Percentiles rank a stretch among this genome's conserved stretches.
Conservation (phyloP, 2,113 vertebrate species). For the Solenodon paradoxus region DNA sequence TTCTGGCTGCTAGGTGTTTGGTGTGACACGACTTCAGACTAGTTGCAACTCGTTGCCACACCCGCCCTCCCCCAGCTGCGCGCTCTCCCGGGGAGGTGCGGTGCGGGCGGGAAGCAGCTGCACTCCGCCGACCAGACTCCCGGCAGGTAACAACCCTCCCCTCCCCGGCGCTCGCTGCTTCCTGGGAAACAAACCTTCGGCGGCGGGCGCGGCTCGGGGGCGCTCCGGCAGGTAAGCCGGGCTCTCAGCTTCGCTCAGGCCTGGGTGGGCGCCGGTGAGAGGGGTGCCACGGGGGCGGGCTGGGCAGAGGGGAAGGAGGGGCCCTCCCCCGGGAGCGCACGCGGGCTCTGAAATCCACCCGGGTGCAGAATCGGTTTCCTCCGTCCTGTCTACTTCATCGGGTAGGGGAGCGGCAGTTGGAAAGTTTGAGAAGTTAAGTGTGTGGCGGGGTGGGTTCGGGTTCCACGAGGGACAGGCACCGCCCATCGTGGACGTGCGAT, state of each 20-base stretch:
- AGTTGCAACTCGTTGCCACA: conserved; percentile 90
- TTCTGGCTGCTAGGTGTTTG: conserved; percentile 77
- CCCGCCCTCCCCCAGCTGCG: conserved; percentile 79
- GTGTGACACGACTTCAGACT: conserved; percentile 79
- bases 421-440: conserved; percentile 34
- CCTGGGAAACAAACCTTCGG: conserved; percentile 27
- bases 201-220: background rate
- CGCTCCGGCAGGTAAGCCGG: background rate
- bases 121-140: conserved; percentile 37
- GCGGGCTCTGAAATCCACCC: fast-evolving
- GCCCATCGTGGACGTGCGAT: background rate
- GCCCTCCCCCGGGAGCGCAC: fast-evolving
- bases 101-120: background rate
- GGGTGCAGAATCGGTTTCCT: background rate
- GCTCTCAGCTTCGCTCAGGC: background rate
- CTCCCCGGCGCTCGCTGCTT: background rate
- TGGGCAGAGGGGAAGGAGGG: background rate
- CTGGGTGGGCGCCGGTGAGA: fast-evolving
- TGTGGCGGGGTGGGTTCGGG: background rate
- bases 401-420: background rate
- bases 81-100: conserved; percentile 16
- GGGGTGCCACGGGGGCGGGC: fast-evolving
- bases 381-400: background rate
- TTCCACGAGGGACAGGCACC: background rate
- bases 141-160: conserved; percentile 33